Conservation (phyloP, 1,140 invertebrate genomes). For the Drosophila pruinosa region DNA sequence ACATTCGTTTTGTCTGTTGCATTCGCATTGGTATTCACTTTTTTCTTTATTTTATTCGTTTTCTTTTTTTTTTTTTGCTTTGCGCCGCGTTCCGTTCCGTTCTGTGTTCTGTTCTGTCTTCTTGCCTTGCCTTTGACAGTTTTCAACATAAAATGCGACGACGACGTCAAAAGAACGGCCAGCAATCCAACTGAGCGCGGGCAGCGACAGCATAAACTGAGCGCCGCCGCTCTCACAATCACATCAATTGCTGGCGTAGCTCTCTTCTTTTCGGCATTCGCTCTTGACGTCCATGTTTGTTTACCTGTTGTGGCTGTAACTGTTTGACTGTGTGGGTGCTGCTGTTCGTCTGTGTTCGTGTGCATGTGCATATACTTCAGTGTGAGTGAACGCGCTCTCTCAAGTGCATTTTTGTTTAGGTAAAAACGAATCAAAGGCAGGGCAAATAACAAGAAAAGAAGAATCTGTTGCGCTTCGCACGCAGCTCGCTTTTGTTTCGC, state of each 20-base stretch:
- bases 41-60: slow-evolving; percentile 19
- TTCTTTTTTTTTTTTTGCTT: slow-evolving; percentile 50
- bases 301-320: slow-evolving; percentile 60
- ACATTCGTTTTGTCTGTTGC: slow-evolving; percentile 74
- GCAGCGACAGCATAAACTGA: slow-evolving; percentile 67
- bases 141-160: slow-evolving; percentile 74
- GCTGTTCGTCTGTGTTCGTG: slow-evolving; percentile 9
- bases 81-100: slow-evolving; percentile 52
- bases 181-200: slow-evolving; percentile 55
- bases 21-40: slow-evolving; percentile 67
- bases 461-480: slow-evolving; percentile 75
- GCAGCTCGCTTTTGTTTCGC: slow-evolving; percentile 51
- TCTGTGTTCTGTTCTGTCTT: slow-evolving; percentile 51
- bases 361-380: no score
- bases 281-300: slow-evolving; percentile 59
- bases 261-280: slow-evolving; percentile 8
- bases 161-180: slow-evolving; percentile 48
- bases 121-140: slow-evolving; percentile 70
- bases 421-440: slow-evolving; percentile 78
- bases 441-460: slow-evolving; percentile 76
- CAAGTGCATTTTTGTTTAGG: slow-evolving; percentile 79
- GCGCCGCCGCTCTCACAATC: slow-evolving; percentile 28
- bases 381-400: slow-evolving; percentile 55
- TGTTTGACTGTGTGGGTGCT: slow-evolving; percentile 38
- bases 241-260: slow-evolving; percentile 9